phyloP scores from a whole-genome alignment of 2,113 vertebrate genomes.

The Lophius piscatorius region DNA sequence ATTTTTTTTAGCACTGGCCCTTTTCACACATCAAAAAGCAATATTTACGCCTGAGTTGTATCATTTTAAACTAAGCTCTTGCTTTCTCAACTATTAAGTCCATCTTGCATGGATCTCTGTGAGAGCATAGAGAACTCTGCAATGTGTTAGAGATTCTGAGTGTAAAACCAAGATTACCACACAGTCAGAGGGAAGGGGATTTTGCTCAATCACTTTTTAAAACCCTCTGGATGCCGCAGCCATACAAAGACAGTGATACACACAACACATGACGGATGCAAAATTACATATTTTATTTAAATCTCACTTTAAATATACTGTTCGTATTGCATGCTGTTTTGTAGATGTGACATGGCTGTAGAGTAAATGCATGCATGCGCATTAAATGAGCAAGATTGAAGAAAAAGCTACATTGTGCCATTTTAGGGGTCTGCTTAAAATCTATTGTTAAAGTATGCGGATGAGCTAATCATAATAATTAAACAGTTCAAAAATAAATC shows the following conservation, averaged over 20 bases:
- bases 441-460: too few relatives aligned
- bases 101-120: slow-evolving; percentile 52
- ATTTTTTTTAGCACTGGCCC: slow-evolving; percentile 26
- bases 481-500: too few relatives aligned
- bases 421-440: neutral
- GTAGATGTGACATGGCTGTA: too few relatives aligned
- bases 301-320: neutral
- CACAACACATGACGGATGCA: slow-evolving; percentile 31
- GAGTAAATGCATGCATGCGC: neutral
- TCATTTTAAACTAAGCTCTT: slow-evolving; percentile 59
- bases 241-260: slow-evolving; percentile 39
- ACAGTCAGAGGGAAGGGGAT: slow-evolving; percentile 61
- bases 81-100: slow-evolving; percentile 54
- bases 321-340: neutral
- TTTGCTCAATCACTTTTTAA: slow-evolving; percentile 68
- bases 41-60: slow-evolving; percentile 55
- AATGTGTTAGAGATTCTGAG: slow-evolving; percentile 74
- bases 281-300: neutral
- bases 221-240: slow-evolving; percentile 40
- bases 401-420: neutral
- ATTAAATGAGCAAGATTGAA: neutral
- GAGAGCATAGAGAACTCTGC: slow-evolving; percentile 59
- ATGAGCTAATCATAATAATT: too few relatives aligned
- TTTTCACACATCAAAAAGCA: slow-evolving; percentile 62
- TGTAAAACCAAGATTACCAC: slow-evolving; percentile 72